phyloP scores from a whole-genome alignment of 2,888 invertebrate genomes.

The Hypena proboscidalis region DNA sequence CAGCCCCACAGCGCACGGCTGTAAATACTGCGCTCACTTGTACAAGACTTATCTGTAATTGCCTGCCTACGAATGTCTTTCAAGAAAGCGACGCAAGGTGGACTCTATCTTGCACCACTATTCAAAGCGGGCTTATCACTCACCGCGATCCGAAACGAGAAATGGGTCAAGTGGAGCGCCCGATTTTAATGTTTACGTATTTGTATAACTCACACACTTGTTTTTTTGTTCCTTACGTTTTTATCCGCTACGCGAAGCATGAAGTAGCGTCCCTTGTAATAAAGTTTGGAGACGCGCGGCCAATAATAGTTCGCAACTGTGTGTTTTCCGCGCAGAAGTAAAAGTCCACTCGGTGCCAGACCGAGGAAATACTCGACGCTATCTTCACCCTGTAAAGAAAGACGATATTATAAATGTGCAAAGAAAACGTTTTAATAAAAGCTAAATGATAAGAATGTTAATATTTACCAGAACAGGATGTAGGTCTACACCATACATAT shows the following conservation, averaged over 20 bases:
- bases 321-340: constrained; percentile 96
- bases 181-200: constrained; percentile 64
- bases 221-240: constrained; percentile 88
- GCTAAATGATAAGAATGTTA: constrained; percentile 8
- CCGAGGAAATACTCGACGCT: constrained; percentile 98
- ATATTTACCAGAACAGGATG: constrained; percentile 95
- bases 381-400: constrained; percentile 92
- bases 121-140: constrained; percentile 71
- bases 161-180: constrained; percentile 70
- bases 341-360: constrained; percentile 97
- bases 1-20: no score
- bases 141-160: constrained; percentile 62
- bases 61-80: constrained; percentile 83
- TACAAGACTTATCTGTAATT: constrained; percentile 83
- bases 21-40: constrained; percentile 80
- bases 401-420: no score
- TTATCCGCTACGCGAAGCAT: constrained; percentile 98
- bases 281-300: constrained; percentile 98
- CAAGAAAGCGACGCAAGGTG: constrained; percentile 75
- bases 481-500: constrained; percentile 99
- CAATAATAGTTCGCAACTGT: constrained; percentile 99
- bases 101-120: constrained; percentile 76
- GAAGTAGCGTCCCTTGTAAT: constrained; percentile 98
- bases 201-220: constrained; percentile 36
- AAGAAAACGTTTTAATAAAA: neutral